Evolutionary conservation across 2,888 invertebrate species (phyloP), one percentile per base, ranked within the genome.

Genomic region (Pinctada fucata): DNA sequence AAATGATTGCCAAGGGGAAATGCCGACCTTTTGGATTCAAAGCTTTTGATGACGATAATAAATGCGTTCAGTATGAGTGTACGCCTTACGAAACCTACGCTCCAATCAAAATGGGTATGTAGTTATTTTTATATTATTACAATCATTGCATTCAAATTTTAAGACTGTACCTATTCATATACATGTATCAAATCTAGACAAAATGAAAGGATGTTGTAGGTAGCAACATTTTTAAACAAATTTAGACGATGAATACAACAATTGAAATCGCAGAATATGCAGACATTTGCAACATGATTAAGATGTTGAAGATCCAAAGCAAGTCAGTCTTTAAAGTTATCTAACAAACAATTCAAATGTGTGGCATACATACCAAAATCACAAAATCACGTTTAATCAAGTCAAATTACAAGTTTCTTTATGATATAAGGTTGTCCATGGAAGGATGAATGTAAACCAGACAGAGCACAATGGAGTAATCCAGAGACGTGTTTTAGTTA

Each of bases 11-110:
- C 6, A 13, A 13, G 0, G 71, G 68, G 13, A 68, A 68, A 2
- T 80, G 80, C 49, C 50, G 68, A 2, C 63, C 74, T 49, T 75
- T 78, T 68, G 80, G 80, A 2, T 48, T 70, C 3, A 68, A n/a
- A 3, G 49, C 72, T 0, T 67, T 10, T n/a, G 78, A 80, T 51
- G 4, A 49, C 1, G 75, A 75, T n/a, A 80, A 80, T 63, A 13
- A 10, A 6, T 80, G 80, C 64, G 47, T 78, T 10, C 67, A 71
- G n/a, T 78, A 78, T 47, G 72, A 75, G 31, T 80, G 80, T 51
- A 77, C 77, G 16, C 52, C 63, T 47, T 72, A 69, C 51, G 78
- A 77, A 64, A 67, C 50, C 31, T 75, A 74, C 31, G 48, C 77
- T 48, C 71, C 80, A 16, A 65, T 78, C 10, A 8, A 52, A 47